Conservation (phyloP, 2,888 invertebrate genomes). For the Scaptomyza flava region DNA sequence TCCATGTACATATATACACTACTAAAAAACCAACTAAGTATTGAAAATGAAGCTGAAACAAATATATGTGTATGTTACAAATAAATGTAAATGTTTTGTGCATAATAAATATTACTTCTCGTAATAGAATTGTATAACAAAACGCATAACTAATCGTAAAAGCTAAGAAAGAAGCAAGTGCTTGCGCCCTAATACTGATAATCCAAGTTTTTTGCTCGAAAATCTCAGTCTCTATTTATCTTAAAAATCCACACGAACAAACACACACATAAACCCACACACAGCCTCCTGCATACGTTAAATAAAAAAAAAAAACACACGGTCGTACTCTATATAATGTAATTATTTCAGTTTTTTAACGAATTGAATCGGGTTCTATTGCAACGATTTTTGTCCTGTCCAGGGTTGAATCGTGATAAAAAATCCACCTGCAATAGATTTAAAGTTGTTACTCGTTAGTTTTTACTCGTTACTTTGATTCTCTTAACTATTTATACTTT, state of each 20-base stretch:
- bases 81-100: constrained; percentile 46
- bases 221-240: constrained; percentile 50
- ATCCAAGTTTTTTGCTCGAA: constrained; percentile 59
- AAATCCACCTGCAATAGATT: constrained; percentile 12
- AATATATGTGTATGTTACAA: constrained; percentile 6
- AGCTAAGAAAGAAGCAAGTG: constrained; percentile 44
- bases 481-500: constrained; percentile 24
- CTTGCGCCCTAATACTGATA: constrained; percentile 46
- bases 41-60: neutral
- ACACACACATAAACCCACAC: constrained; percentile 4
- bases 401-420: neutral
- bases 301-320: neutral
- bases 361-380: constrained; percentile 5
- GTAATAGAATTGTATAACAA: constrained; percentile 24
- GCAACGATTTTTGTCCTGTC: constrained; percentile 9
- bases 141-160: constrained; percentile 22
- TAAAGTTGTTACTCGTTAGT: constrained; percentile 15
- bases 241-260: constrained; percentile 9
- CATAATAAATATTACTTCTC: constrained; percentile 37
- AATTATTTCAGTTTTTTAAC: constrained; percentile 16
- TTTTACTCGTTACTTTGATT: constrained; percentile 30
- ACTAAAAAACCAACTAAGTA: neutral
- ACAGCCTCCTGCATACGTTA: neutral
- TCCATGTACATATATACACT: neutral
- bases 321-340: constrained; percentile 1